Evolutionary conservation across 2,113 vertebrate genomes (phyloP).

Genomic region (Hymenochirus boettgeri): DNA sequence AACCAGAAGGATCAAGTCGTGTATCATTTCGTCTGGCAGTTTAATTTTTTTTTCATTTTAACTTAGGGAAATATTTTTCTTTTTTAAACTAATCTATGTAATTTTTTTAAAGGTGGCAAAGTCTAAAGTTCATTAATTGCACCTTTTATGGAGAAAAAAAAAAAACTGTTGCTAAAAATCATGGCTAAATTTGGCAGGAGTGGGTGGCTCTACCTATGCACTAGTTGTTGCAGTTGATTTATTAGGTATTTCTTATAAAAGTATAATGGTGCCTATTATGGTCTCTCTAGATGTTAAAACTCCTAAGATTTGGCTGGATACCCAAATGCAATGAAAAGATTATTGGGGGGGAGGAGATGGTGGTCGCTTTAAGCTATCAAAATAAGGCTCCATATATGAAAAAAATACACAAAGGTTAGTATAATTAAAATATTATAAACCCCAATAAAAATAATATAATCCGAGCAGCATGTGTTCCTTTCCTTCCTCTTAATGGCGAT

Average conservation of each 20-base stretch:
- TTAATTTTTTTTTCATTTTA: constrained; percentile 18
- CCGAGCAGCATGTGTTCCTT: background rate
- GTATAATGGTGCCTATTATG: constrained; percentile 6
- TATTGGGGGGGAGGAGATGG: background rate
- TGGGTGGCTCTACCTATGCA: background rate
- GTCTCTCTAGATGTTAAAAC: background rate
- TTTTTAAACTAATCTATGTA: background rate
- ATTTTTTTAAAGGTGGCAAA: background rate
- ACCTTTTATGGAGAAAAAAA: background rate
- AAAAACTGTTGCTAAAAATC: background rate
- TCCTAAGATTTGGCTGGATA: background rate
- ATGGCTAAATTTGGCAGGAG: background rate
- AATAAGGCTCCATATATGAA: background rate
- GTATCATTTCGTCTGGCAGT: background rate
- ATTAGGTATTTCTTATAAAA: constrained; percentile 5
- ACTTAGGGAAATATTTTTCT: background rate
- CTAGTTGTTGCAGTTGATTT: background rate
- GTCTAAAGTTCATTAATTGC: constrained; percentile 11
- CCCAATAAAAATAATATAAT: background rate
- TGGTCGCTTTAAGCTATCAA: background rate
- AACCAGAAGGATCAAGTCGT: constrained; percentile 17
- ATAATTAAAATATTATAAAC: background rate
- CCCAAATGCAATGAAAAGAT: background rate
- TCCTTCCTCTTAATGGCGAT: background rate
- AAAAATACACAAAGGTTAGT: background rate